phyloP scores from a whole-genome alignment of 1,140 invertebrate species.

The Platorchestia sp. region DNA sequence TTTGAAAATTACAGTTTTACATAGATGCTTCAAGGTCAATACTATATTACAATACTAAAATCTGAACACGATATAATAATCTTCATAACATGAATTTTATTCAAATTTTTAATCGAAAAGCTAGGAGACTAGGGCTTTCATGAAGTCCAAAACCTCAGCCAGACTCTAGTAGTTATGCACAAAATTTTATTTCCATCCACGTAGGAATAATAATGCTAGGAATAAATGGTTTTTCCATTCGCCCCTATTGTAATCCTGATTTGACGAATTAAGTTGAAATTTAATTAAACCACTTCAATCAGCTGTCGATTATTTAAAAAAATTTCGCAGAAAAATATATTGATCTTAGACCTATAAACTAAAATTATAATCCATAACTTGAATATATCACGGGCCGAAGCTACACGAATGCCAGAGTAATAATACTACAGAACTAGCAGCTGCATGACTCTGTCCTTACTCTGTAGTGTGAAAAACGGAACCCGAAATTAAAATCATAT shows the following conservation, averaged over 20 bases:
- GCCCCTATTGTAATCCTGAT: not conserved
- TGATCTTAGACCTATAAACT: not conserved
- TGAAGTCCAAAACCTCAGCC: no score
- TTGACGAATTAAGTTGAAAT: not conserved
- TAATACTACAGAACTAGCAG: no score
- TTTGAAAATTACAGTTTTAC: not conserved
- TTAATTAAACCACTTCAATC: not conserved
- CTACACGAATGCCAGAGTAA: not conserved
- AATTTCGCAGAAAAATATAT: not conserved
- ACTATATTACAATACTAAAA: not conserved
- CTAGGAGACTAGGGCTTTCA: no score
- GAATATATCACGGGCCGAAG: not conserved
- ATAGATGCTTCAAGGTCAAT: not conserved
- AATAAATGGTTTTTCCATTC: not conserved
- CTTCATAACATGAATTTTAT: no score
- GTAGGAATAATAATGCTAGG: no score
- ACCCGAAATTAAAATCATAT: not conserved
- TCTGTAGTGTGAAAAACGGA: not conserved
- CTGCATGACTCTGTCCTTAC: not conserved
- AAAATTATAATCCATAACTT: no score
- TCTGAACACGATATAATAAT: no score
- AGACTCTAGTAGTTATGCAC: no score
- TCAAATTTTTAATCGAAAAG: no score
- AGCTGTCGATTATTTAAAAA: not conserved
- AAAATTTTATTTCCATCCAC: no score